Conservation (phyloP, 2,888 invertebrate genomes). For the Hyposoter didymator region DNA sequence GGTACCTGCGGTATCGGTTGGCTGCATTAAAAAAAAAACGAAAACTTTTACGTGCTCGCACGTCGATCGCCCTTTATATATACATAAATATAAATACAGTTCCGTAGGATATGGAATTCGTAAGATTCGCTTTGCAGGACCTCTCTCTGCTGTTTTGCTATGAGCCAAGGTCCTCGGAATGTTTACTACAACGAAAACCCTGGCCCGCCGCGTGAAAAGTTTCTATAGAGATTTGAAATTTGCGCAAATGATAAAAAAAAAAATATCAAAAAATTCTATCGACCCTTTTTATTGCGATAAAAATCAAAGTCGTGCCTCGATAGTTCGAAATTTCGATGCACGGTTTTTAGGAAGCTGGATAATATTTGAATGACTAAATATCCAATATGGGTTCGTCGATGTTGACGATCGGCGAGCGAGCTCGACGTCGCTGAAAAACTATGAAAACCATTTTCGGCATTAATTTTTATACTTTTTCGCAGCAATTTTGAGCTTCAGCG, state of each 20-base stretch:
- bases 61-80: neutral
- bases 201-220: neutral
- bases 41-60: neutral
- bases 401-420: neutral
- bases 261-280: neutral
- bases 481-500: neutral
- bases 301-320: neutral
- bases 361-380: neutral
- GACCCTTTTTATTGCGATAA: neutral
- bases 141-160: neutral
- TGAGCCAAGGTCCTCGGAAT: neutral
- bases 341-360: too few relatives aligned
- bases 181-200: neutral
- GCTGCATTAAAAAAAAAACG: constrained; percentile 15
- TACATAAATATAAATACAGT: neutral
- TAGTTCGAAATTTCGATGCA: neutral
- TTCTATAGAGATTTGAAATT: neutral
- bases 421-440: neutral
- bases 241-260: neutral
- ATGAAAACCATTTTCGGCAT: too few relatives aligned
- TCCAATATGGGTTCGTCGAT: neutral
- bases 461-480: too few relatives aligned
- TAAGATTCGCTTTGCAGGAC: neutral
- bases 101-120: neutral
- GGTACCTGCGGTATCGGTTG: constrained; percentile 62